Conservation (phyloP, 2,797 vertebrate genomes). For the Rhinella marina region DNA sequence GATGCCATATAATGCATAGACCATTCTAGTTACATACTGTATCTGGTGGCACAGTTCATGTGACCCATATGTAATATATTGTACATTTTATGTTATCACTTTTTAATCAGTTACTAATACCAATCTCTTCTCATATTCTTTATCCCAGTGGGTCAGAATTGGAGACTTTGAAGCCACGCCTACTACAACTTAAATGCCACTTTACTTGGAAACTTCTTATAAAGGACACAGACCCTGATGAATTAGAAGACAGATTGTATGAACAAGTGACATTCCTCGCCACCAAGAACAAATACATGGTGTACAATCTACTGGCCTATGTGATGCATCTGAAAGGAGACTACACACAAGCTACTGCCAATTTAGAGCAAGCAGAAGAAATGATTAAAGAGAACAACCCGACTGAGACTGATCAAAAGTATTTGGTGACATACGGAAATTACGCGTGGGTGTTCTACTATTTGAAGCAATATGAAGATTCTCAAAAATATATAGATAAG, state of each 20-base stretch:
- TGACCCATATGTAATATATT: too few species aligned
- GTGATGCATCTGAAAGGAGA: too few species aligned
- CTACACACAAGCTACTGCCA: too few species aligned
- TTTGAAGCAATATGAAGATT: background rate
- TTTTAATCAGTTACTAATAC: background rate
- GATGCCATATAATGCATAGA: too few species aligned
- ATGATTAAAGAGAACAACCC: too few species aligned
- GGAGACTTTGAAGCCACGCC: background rate
- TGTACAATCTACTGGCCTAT: conserved; percentile 67
- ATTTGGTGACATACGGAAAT: too few species aligned
- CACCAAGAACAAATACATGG: conserved; percentile 29
- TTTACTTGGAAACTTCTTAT: background rate
- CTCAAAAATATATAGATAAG: background rate
- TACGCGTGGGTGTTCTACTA: background rate
- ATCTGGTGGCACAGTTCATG: too few species aligned
- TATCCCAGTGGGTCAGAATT: background rate
- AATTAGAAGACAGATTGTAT: background rate
- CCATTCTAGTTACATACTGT: too few species aligned
- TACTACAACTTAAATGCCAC: background rate
- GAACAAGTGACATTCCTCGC: background rate
- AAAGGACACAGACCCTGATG: background rate
- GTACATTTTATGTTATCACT: too few species aligned
- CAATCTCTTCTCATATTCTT: background rate
- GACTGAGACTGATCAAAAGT: too few species aligned
- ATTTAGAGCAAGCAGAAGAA: too few species aligned